phyloP scores from a whole-genome alignment of 2,888 invertebrate species.

The Drosophila incognita region DNA sequence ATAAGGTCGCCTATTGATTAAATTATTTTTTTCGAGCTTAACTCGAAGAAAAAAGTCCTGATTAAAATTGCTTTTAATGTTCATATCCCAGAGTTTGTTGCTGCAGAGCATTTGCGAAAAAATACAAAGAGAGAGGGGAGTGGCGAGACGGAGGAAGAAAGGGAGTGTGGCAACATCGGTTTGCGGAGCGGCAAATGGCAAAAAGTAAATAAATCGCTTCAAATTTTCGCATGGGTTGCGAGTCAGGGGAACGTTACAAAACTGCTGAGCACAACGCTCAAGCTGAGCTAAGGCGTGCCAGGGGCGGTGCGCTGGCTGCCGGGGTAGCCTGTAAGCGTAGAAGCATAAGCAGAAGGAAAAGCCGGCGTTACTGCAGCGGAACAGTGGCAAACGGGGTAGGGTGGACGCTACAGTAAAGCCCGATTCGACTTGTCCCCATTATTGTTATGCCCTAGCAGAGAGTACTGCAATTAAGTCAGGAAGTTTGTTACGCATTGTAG shows the following conservation, averaged over 20 bases:
- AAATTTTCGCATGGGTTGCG: constrained; percentile 77
- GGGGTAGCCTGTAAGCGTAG: constrained; percentile 44
- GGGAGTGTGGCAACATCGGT: background rate
- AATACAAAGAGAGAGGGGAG: constrained; percentile 15
- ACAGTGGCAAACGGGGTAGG: constrained; percentile 16
- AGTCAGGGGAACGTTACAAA: constrained; percentile 52
- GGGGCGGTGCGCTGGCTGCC: background rate
- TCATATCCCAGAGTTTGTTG: constrained; percentile 69
- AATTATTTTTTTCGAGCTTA: background rate
- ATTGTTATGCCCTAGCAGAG: background rate
- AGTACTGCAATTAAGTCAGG: background rate
- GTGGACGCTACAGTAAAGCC: constrained; percentile 8
- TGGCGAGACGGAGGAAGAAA: constrained; percentile 3
- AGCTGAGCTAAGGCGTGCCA: constrained; percentile 30
- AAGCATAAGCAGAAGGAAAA: constrained; percentile 52
- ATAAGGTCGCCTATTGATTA: background rate
- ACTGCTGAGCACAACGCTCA: constrained; percentile 73
- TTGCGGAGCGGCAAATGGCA: constrained; percentile 48
- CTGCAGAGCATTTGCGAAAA: constrained; percentile 63
- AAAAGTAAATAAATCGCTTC: constrained; percentile 78
- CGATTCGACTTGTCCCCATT: constrained; percentile 45
- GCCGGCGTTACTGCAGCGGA: constrained; percentile 49
- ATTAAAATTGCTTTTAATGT: constrained; percentile 51
- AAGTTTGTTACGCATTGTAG: background rate
- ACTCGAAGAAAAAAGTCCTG: constrained; percentile 14